Evolutionary conservation across 2,797 vertebrate genomes (phyloP), one percentile per base, ranked within the genome.

Genomic region (Poecile montanus): DNA sequence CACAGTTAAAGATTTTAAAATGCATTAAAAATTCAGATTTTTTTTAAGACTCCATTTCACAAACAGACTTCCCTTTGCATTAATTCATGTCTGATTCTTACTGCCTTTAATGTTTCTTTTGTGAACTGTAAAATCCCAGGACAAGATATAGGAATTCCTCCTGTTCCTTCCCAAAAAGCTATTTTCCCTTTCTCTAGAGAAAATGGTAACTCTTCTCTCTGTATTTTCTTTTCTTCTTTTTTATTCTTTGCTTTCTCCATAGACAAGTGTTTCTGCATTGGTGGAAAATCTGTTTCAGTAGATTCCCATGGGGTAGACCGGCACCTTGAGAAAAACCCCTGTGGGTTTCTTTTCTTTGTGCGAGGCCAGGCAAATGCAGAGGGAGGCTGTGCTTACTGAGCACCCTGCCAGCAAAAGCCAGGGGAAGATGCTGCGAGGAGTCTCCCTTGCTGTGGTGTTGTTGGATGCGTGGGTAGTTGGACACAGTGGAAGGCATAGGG

Each of bases 311-410:
- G 22, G 42, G 13, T 8, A 71, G 16, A 67, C 5, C 10, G 23
- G 7, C 17, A 54, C 16, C 44, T 36, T 44, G 38, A 81, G 50
- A 4, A 60, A 71, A 72, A 29, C 1, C 22, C 32, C 15, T 23
- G 0, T 44, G 38, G n/a, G 16, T 62, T 91, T 75, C 32, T 45
- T 9, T n/a, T 81, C 50, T 44, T 29, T 32, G 11, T 23, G 10
- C 1, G 6, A 77, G 25, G 7, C 30, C 54, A 74, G 34, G 20
- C 4, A 70, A 48, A 42, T 0, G 0, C 21, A 66, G 54, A 34
- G 20, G 7, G 30, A 79, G 11, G 10, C 23, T 89, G 25, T 42
- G 32, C 19, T 57, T 30, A 11, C 42, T 54, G 45, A 71, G 11
- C 16, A 65, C 8, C 11, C 27, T 5, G 4, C 6, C 36, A 45